Evolutionary conservation across 1,140 invertebrate genomes (phyloP), one percentile per base, ranked within the genome.

Genomic region (Neodiprion pinetum): DNA sequence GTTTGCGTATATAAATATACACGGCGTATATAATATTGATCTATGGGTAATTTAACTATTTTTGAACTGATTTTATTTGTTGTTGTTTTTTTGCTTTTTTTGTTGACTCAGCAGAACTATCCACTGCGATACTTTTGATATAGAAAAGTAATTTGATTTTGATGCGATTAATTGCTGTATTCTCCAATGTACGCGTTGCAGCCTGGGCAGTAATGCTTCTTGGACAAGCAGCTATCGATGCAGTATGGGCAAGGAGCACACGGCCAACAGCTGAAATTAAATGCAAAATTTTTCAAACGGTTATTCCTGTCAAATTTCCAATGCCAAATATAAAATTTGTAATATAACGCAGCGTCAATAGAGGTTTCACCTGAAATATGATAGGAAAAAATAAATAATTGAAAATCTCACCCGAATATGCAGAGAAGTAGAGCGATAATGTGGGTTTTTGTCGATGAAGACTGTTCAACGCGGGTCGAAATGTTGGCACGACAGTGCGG

Each of bases 161-260:
- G 28, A 40, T 8, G n/a, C 23, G 69, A 48, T 82, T 79, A 88
- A 77, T 86, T 86, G 8, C 83, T 81, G 77, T 91, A 92, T 10
- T 88, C 85, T 61, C 93, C 93, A 28, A 94, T 85, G 77, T 87
- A 93, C 9, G 89, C 80, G 48, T 88, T 88, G 79, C 93, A 94
- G 72, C 89, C 90, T 12, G 93, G 93, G 78, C 93, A 94, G 76
- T 90, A 92, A 80, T 94, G 93, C 74, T 92, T 91, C 23, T 90
- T 90, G 53, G 87, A 89, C 80, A 91, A 86, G 77, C 93, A 94
- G 21, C 87, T 90, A 76, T 94, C 90, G 78, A 92, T 89, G 75
- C 92, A 93, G 77, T 94, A 94, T 7, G 93, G 93, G 14, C 93
- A 81, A 69, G 90, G 92, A 5, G 90, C 89, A 74, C 91, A 93